A percentile compares a stretch with the other conserved stretches of the same genome.
Evolutionary conservation across 2,888 invertebrate genomes (phyloP).

Genomic region (Mythimna loreyi): DNA sequence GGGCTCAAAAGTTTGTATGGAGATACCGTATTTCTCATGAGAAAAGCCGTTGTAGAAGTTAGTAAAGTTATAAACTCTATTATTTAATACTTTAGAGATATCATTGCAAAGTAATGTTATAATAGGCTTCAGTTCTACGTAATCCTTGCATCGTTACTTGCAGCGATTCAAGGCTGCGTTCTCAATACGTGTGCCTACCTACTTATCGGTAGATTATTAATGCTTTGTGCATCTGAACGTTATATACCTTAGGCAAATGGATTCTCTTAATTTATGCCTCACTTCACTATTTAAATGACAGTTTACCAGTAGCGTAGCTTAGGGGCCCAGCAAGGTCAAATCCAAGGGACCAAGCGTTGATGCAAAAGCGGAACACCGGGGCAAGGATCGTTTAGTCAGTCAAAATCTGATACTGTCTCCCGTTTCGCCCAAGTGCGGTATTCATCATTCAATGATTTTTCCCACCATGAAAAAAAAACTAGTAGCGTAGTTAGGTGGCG

Average conservation of each 20-base stretch:
- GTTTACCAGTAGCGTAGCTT: not conserved
- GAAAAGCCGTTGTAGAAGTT: too few relatives aligned
- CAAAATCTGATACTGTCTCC: too few relatives aligned
- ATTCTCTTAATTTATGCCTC: slow-evolving; percentile 43
- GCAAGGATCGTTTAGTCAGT: too few relatives aligned
- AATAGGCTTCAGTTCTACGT: slow-evolving; percentile 57
- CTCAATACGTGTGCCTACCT: slow-evolving; percentile 64
- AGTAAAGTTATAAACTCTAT: slow-evolving; percentile 15
- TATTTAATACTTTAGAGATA: slow-evolving; percentile 39
- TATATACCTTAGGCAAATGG: slow-evolving; percentile 35
- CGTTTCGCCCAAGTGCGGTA: too few relatives aligned
- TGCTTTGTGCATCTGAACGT: slow-evolving; percentile 48
- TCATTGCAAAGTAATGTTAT: slow-evolving; percentile 37
- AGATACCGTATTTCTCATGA: too few relatives aligned
- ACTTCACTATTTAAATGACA: not conserved
- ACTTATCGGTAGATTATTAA: slow-evolving; percentile 64
- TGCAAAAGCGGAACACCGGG: too few relatives aligned
- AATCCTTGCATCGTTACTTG: slow-evolving; percentile 53
- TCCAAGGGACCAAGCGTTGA: too few relatives aligned
- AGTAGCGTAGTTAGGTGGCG: too few relatives aligned
- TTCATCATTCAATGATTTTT: too few relatives aligned
- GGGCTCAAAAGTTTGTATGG: too few relatives aligned
- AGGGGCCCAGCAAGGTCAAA: too few relatives aligned
- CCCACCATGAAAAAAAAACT: too few relatives aligned
- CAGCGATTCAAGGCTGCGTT: slow-evolving; percentile 63